Base-by-base conservation (phyloP, 1,140 invertebrate genomes). In the Andrena cerasifolii region DNA sequence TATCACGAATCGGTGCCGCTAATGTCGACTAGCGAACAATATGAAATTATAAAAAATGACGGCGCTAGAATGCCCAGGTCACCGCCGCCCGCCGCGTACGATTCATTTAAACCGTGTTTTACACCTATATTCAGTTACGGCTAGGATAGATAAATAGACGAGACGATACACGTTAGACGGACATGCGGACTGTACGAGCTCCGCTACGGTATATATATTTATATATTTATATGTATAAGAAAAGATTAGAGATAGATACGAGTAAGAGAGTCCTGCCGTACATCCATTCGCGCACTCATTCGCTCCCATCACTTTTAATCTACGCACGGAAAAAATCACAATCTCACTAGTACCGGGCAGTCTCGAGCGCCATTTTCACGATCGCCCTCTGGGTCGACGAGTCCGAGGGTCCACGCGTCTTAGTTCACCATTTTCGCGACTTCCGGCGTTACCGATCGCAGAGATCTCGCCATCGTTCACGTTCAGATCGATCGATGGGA, bases 161-260 rank as follows among this genome's bases (percentile, higher is more conserved):
- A 88, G 88, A 89, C 87, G 83, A 89, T 88, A 90, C 82, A 89
- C 87, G 82, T 85, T 85, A 89, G 85, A 90, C 88, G 87, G 88
- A 89, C 82, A 82, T 82, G 75, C 84, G 89, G 86, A 84, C 85
- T 73, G 75, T 85, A 85, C 79, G 79, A 81, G 67, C 68, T 72
- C 85, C 74, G 82, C 78, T 78, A 82, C 78, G 47, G 70, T 71
- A 81, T 81, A 78, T 62, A 61, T 79, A 76, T n/a, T n/a, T 71
- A 81, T 81, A 78, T 62, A 61, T 79, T 72, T n/a, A n/a, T n/a
- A n/a, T n/a, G n/a, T 79, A 82, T 75, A 81, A 82, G 72, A 81
- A 86, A 82, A 82, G 63, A 62, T 51, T 56, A 84, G 67, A 86
- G 65, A 85, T 74, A 85, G 84, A 80, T 71, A 83, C 47, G 65